phyloP scores from a whole-genome alignment of 1,140 invertebrate species.

The Ceratina australensis region DNA sequence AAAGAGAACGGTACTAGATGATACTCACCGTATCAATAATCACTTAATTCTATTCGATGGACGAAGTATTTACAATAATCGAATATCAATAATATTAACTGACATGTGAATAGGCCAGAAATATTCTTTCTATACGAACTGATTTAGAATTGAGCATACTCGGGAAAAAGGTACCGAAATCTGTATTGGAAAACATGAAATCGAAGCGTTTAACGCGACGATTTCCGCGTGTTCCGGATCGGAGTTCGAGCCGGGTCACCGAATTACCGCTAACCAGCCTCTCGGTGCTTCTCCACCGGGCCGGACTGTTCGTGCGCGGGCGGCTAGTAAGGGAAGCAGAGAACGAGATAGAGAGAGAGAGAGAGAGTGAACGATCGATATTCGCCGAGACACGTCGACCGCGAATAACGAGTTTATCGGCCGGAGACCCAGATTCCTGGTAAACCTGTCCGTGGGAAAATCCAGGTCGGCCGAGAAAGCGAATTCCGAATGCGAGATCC shows the following conservation, averaged over 20 bases:
- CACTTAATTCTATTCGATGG: too few species aligned
- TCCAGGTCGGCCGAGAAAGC: constrained; percentile 62
- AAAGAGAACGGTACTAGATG: not conserved
- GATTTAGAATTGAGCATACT: too few species aligned
- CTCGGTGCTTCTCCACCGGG: constrained; percentile 15
- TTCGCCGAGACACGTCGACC: constrained; percentile 46
- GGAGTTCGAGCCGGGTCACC: constrained; percentile 22
- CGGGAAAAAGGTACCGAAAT: too few species aligned
- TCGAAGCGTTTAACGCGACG: not conserved
- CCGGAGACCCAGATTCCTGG: constrained; percentile 53
- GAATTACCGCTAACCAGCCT: constrained; percentile 52
- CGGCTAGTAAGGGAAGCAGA: not conserved
- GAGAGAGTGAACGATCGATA: constrained; percentile 41
- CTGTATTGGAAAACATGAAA: not conserved
- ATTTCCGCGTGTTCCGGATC: not conserved
- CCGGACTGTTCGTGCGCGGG: too few species aligned
- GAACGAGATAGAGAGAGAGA: not conserved
- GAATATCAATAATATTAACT: too few species aligned
- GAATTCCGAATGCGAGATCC: constrained; percentile 49
- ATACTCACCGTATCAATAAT: too few species aligned
- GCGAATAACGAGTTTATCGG: constrained; percentile 61
- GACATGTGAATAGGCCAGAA: too few species aligned
- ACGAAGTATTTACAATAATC: too few species aligned
- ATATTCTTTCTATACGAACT: too few species aligned
- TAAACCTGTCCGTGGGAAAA: constrained; percentile 61